phyloP scores from a whole-genome alignment of 2,888 invertebrate species.

The Scelioninae gen. 2 region DNA sequence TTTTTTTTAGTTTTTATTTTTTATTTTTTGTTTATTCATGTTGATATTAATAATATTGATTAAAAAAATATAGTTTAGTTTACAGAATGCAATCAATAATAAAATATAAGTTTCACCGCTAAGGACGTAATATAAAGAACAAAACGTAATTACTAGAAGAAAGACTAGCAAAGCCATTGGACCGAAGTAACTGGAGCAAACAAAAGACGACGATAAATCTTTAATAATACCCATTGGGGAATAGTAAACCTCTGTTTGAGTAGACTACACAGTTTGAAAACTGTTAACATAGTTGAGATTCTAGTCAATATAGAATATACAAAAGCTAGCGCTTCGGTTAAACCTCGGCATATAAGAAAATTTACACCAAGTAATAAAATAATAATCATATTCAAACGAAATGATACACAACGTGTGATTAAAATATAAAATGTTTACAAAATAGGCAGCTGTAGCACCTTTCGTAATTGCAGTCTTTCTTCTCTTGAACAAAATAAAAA shows the following conservation, averaged over 20 bases:
- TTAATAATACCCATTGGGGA: slow-evolving; percentile 54
- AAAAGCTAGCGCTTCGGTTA: slow-evolving; percentile 30
- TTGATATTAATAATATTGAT: not conserved
- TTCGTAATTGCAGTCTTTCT: slow-evolving; percentile 3
- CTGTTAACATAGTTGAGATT: slow-evolving; percentile 56
- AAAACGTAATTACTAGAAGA: slow-evolving; percentile 51
- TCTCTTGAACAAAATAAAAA: no score
- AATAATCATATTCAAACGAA: slow-evolving; percentile 35
- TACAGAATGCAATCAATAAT: slow-evolving; percentile 40
- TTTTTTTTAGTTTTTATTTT: not conserved
- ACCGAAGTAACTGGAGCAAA: slow-evolving; percentile 57
- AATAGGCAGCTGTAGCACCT: slow-evolving; percentile 1
- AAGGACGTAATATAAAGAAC: slow-evolving; percentile 43
- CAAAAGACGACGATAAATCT: slow-evolving; percentile 59
- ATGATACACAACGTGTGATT: slow-evolving; percentile 22
- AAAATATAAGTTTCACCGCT: slow-evolving; percentile 18
- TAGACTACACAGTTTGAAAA: slow-evolving; percentile 53
- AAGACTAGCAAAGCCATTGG: slow-evolving; percentile 48
- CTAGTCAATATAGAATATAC: slow-evolving; percentile 47
- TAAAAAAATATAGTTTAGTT: slow-evolving; percentile 10
- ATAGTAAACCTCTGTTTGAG: slow-evolving; percentile 51
- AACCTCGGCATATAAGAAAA: slow-evolving; percentile 37
- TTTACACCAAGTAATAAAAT: slow-evolving; percentile 35
- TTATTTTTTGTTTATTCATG: not conserved
- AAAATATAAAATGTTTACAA: slow-evolving; percentile 22